phyloP scores from a whole-genome alignment of 2,113 vertebrate genomes.

The Eidolon helvum region DNA sequence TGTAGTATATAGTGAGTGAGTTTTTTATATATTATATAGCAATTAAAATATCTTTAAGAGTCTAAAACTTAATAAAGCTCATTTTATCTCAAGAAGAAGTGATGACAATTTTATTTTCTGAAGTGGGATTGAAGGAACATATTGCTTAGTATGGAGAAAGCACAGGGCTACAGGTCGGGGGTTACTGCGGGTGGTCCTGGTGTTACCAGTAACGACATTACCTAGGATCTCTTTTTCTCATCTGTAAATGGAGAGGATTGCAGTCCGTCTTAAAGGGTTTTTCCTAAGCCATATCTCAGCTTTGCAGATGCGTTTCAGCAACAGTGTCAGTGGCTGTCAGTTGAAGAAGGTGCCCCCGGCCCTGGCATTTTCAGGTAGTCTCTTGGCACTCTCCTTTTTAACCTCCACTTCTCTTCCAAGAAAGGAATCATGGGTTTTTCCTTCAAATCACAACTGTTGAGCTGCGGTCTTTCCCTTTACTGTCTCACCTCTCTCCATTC shows the following conservation, averaged over 20 bases:
- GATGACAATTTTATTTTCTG: neutral
- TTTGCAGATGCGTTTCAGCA: neutral
- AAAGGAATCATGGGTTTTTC: neutral
- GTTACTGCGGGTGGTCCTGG: neutral
- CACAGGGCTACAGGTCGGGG: neutral
- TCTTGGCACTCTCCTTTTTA: neutral
- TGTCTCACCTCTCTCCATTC: neutral
- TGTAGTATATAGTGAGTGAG: neutral
- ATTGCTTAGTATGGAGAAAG: neutral
- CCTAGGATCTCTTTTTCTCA: neutral
- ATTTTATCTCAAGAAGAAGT: neutral
- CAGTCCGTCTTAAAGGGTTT: neutral
- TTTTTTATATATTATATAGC: neutral
- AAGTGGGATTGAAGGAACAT: neutral
- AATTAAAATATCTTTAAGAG: conserved; percentile 20
- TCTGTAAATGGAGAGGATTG: neutral
- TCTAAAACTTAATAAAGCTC: neutral
- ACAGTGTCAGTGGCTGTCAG: neutral
- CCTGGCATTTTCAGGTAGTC: neutral
- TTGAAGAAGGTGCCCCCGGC: neutral
- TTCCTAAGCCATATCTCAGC: neutral
- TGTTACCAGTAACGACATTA: neutral
- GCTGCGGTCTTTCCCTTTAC: neutral
- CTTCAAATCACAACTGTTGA: neutral
- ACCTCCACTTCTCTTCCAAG: neutral